A percentile compares a stretch with the other conserved stretches of the same genome.
Evolutionary conservation across 2,113 vertebrate species (phyloP).

Genomic region (Cephalopterus ornatus): DNA sequence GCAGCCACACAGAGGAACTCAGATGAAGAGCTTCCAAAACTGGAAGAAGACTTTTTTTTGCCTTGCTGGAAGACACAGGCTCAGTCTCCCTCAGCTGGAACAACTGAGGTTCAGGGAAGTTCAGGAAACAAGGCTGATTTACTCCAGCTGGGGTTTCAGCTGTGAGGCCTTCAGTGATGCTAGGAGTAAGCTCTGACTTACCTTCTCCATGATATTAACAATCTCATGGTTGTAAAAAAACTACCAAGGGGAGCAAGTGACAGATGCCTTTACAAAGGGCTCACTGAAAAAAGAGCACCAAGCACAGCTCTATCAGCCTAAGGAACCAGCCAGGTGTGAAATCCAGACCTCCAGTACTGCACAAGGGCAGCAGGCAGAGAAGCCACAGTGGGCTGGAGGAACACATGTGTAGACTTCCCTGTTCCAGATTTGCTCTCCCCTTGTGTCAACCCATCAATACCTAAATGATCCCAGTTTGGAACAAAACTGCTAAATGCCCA

Average conservation of each 20-base stretch:
- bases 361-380: neutral
- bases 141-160: neutral
- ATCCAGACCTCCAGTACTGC: neutral
- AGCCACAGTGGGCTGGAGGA: neutral
- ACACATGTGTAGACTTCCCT: neutral
- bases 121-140: neutral
- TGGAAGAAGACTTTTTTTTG: neutral
- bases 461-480: neutral
- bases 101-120: neutral
- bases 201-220: neutral
- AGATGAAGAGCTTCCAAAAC: neutral
- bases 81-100: neutral
- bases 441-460: neutral
- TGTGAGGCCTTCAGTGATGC: neutral
- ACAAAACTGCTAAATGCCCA: neutral
- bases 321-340: constrained; percentile 14
- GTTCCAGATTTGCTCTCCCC: neutral
- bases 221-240: neutral
- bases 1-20: neutral
- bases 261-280: neutral
- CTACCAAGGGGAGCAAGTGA: neutral
- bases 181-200: neutral
- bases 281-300: neutral
- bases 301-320: neutral
- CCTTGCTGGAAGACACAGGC: neutral